phyloP scores from a whole-genome alignment of 2,888 invertebrate genomes.

The Andrena trimmerana region DNA sequence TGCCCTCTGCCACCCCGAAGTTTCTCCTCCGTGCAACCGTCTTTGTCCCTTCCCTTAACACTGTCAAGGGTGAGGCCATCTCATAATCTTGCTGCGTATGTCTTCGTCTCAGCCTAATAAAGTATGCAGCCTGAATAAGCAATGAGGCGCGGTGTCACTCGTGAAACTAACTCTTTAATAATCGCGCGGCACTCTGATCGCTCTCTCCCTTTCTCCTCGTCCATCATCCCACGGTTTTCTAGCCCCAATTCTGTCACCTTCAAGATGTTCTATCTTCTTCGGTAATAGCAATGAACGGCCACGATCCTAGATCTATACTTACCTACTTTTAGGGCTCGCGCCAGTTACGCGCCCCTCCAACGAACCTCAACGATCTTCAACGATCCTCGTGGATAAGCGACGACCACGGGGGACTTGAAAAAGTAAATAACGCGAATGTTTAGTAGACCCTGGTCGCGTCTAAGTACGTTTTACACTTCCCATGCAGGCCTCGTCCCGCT shows the following conservation, averaged over 20 bases:
- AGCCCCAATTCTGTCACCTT: slow-evolving; percentile 7
- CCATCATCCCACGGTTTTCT: slow-evolving; percentile 42
- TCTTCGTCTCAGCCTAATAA: slow-evolving; percentile 77
- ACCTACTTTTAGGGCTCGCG: not conserved
- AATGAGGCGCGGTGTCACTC: slow-evolving; percentile 75
- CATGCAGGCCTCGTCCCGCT: slow-evolving; percentile 20
- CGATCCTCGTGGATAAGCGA: slow-evolving; percentile 23
- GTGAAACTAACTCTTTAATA: slow-evolving; percentile 75
- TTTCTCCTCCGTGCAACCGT: slow-evolving; percentile 29
- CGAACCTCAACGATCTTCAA: not conserved
- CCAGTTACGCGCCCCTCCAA: slow-evolving; percentile 1
- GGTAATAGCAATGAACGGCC: not conserved
- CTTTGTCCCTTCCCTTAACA: slow-evolving; percentile 50
- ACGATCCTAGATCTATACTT: slow-evolving; percentile 3
- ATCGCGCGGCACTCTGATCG: slow-evolving; percentile 72
- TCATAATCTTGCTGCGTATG: slow-evolving; percentile 76
- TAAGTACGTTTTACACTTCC: slow-evolving; percentile 32
- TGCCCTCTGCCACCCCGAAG: slow-evolving; percentile 22
- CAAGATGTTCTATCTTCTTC: not conserved
- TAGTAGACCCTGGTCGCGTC: slow-evolving; percentile 6
- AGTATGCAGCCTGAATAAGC: slow-evolving; percentile 81
- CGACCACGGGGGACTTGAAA: slow-evolving; percentile 18
- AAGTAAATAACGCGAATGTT: slow-evolving; percentile 56
- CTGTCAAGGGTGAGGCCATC: slow-evolving; percentile 70
- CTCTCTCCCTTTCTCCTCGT: slow-evolving; percentile 45